phyloP scores from a whole-genome alignment of 2,888 invertebrate genomes.

The Ochlodes sylvanus region DNA sequence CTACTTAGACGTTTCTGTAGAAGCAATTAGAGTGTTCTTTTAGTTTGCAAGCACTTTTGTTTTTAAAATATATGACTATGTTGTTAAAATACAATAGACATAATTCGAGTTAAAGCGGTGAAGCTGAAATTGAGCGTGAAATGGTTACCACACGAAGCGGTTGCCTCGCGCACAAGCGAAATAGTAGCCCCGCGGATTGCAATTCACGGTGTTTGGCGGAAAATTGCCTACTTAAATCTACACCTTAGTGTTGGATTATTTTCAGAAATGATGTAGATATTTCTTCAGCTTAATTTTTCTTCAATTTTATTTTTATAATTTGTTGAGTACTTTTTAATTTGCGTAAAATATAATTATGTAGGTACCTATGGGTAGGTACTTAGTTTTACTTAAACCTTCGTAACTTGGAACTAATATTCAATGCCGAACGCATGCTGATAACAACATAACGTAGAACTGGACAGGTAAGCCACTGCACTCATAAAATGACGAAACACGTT shows the following conservation, averaged over 20 bases:
- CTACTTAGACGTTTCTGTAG: background rate
- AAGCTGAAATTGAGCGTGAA: conserved; percentile 80
- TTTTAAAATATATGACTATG: conserved; percentile 3
- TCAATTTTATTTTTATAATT: no score
- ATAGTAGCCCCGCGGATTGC: conserved; percentile 56
- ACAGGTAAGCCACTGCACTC: no score
- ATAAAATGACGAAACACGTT: no score
- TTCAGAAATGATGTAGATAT: no score
- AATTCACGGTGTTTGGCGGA: conserved; percentile 70
- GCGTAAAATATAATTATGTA: no score
- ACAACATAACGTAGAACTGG: no score
- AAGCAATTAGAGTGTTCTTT: background rate
- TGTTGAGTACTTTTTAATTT: no score
- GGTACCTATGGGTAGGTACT: no score
- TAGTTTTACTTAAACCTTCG: no score
- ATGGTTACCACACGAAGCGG: conserved; percentile 76
- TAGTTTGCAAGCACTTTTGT: background rate
- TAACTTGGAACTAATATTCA: no score
- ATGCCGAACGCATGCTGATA: no score
- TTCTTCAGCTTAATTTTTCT: no score
- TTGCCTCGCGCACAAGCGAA: conserved; percentile 79
- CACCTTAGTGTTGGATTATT: background rate
- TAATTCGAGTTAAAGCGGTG: conserved; percentile 70
- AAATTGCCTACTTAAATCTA: conserved; percentile 68
- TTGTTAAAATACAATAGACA: conserved; percentile 44